Base-by-base conservation (phyloP, 2,113 vertebrate species). In the Cyprinodon tularosa region DNA sequence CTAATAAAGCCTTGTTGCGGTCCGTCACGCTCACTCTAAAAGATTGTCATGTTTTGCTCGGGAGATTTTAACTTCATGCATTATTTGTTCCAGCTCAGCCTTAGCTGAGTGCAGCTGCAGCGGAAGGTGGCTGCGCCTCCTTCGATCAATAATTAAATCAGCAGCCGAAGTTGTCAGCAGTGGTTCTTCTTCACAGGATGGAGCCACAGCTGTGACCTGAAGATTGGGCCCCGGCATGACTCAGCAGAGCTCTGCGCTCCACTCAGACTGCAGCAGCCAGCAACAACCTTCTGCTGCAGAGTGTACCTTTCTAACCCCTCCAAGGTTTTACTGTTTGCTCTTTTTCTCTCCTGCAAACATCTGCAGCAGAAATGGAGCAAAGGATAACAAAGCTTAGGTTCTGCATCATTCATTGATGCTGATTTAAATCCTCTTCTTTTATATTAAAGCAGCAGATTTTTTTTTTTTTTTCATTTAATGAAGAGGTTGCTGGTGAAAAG, bases 91-190 rank as follows among this genome's bases (percentile, higher is more conserved):
- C 37, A 12, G 39, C 71, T 66, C n/a, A 68, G 61, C 42, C 1
- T 59, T 53, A 53, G 40, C 61, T 15, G 66, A 60, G 77, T 66
- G 73, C 50, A 57, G 36, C 44, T 12, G 39, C 6, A 29, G 29
- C 15, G 12, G 62, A 38, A 15, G 37, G 71, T 40, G 7, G 0
- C 44, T 50, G 37, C n/a, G 15, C 68, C 72, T 76, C 20, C 59
- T 36, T 62, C 59, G 3, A 68, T 84, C 78, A 82, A 76, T 83
- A 70, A 84, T 84, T 77, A 29, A 84, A 47, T 71, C 13, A 69
- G 70, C 83, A 48, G 80, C 77, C 53, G 66, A 66, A 76, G 80
- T 68, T 68, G 74, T 78, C 83, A 57, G 74, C 20, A 11, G 71
- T 53, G 5, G 11, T 62, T 75, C 72, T 7, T 77, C 44, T 12